Conservation (phyloP, 2,888 invertebrate species). For the Andricus quercusramuli region DNA sequence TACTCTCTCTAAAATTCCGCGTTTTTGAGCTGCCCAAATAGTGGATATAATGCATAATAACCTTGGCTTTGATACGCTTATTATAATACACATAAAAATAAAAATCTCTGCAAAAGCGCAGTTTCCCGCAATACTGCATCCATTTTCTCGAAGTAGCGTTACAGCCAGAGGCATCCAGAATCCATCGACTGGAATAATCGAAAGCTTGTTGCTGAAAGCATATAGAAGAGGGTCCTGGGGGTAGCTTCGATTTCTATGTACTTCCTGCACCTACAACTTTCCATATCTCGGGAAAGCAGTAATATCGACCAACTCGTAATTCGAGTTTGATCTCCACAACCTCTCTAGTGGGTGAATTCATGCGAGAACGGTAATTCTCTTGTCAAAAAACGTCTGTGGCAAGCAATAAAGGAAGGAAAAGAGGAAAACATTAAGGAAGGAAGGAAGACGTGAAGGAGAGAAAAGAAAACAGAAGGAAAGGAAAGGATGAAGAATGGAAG, state of each 20-base stretch:
- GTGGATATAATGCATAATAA: background rate
- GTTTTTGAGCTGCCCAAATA: background rate
- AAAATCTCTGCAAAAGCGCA: background rate
- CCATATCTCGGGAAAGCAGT: slow-evolving; percentile 23
- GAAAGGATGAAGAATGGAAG: slow-evolving; percentile 20
- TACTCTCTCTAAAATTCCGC: no score
- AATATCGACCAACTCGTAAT: slow-evolving; percentile 25
- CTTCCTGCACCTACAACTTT: slow-evolving; percentile 29
- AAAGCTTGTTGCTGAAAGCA: slow-evolving; percentile 39
- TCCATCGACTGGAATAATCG: slow-evolving; percentile 39
- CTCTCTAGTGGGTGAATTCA: background rate
- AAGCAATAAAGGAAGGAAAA: background rate
- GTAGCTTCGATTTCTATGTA: slow-evolving; percentile 23
- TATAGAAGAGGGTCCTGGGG: slow-evolving; percentile 4
- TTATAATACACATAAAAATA: background rate
- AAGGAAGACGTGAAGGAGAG: background rate
- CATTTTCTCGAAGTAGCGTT: slow-evolving; percentile 12
- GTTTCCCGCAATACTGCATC: background rate
- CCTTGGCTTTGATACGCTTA: background rate
- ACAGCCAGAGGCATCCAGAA: slow-evolving; percentile 26
- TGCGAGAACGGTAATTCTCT: slow-evolving; percentile 8
- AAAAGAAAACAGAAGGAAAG: background rate
- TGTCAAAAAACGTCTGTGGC: slow-evolving; percentile 31
- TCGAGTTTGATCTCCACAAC: slow-evolving; percentile 19
- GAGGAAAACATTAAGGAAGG: background rate